A percentile compares a stretch with the other conserved stretches of the same genome.
Conservation (phyloP, 2,113 vertebrate genomes). For the Nanorana parkeri region DNA sequence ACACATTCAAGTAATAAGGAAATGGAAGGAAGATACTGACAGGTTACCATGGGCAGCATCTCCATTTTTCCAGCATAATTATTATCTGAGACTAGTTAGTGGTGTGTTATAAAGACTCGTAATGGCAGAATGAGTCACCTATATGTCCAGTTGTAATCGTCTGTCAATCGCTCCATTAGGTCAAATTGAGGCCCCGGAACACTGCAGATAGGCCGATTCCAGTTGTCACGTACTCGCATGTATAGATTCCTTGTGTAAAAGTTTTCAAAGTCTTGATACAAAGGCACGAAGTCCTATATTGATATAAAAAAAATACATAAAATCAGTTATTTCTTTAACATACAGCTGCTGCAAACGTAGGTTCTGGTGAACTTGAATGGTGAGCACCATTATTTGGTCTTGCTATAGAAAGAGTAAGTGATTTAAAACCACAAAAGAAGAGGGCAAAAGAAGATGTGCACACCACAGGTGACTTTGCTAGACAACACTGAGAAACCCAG, state of each 20-base stretch:
- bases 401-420: too few relatives aligned
- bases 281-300: conserved; percentile 88
- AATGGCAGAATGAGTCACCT: conserved; percentile 65
- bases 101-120: neutral
- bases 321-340: neutral
- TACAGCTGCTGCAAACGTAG: neutral
- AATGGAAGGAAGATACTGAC: too few relatives aligned
- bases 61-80: too few relatives aligned
- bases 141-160: conserved; percentile 96
- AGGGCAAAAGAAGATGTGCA: too few relatives aligned
- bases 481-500: too few relatives aligned
- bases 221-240: conserved; percentile 92
- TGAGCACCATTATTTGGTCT: too few relatives aligned
- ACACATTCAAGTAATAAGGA: too few relatives aligned
- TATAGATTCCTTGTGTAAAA: conserved; percentile 93
- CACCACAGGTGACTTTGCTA: too few relatives aligned
- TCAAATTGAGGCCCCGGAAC: conserved; percentile 86
- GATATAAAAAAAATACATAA: conserved; percentile 59
- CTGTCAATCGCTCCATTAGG: conserved; percentile 88
- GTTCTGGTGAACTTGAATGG: too few relatives aligned
- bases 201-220: conserved; percentile 92
- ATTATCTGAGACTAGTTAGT: too few relatives aligned
- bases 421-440: too few relatives aligned
- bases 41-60: too few relatives aligned
- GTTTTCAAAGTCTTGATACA: conserved; percentile 97